Base-by-base conservation (phyloP, 2,888 invertebrate species). In the Odontocerum albicorne region DNA sequence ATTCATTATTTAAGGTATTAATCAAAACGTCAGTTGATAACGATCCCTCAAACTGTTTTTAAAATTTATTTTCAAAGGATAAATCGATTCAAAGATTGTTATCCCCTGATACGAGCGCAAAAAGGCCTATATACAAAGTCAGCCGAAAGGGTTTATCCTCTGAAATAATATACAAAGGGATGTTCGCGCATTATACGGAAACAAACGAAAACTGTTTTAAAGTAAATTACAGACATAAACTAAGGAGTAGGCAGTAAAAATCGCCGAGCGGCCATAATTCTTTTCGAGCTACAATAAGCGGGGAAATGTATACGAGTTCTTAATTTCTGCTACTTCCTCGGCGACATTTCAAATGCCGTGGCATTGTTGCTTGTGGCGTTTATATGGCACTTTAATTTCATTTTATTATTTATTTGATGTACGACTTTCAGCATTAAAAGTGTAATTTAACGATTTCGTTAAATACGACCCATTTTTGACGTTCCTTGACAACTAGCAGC, bases 161-260 rank as follows among this genome's bases (percentile, higher is more conserved):
- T n/a, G n/a, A n/a, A n/a, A n/a, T n/a, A n/a, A 35, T 47, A 42
- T 54, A 54, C 21, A 16, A 56, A 36, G 44, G 55, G 50, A 51
- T 56, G 55, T 51, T 50, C 46, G 46, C 50, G 45, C 55, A 38
- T 56, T 56, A 36, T 39, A 56, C 38, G 45, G 44, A 16, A 45
- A 49, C 55, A 43, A 56, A 43, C 45, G 36, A 56, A 59, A 53
- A 54, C 52, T 57, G 59, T 60, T 60, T 59, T 59, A 55, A 52
- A 55, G 52, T 59, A 59, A 59, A 52, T 55, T 58, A 53, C 54
- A 19, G 35, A 39, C 45, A 39, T 49, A 58, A 58, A 54, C 40
- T 40, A 39, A 21, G 46, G 46, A 49, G 51, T 51, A 44, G 50
- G 51, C 55, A 38, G 55, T 59, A 56, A 59, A 59, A 59, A 59